phyloP scores from a whole-genome alignment of 2,888 invertebrate genomes.

The Hedya salicella region DNA sequence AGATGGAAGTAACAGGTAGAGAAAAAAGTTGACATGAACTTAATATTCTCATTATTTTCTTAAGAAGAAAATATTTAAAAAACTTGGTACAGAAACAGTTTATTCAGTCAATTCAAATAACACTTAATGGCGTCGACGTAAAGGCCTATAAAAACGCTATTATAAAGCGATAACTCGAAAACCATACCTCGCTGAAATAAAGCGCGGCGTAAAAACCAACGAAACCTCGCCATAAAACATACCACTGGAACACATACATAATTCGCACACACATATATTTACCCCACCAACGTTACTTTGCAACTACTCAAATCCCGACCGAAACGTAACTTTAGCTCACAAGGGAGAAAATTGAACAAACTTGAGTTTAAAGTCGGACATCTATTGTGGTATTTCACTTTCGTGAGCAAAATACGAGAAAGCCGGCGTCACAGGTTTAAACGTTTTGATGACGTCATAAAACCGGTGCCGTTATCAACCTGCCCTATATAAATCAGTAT shows the following conservation, averaged over 20 bases:
- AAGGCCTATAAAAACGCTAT: constrained; percentile 24
- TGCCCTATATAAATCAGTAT: constrained; percentile 64
- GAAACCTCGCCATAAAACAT: constrained; percentile 32
- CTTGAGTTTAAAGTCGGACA: not conserved
- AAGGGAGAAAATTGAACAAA: constrained; percentile 21
- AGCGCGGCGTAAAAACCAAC: constrained; percentile 37
- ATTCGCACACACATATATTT: constrained; percentile 26
- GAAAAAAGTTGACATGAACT: too few species aligned
- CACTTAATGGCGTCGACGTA: constrained; percentile 15
- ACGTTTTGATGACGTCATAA: constrained; percentile 74
- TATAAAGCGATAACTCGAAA: constrained; percentile 40
- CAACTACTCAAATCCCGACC: not conserved
- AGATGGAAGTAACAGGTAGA: too few species aligned
- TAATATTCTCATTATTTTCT: too few species aligned
- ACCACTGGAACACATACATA: constrained; percentile 27
- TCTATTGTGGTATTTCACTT: constrained; percentile 48
- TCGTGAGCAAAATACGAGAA: constrained; percentile 57
- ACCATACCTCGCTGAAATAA: constrained; percentile 37
- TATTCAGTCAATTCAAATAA: constrained; percentile 31
- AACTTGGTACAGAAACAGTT: not conserved
- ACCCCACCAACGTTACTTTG: constrained; percentile 1
- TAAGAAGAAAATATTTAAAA: not conserved
- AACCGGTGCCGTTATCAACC: constrained; percentile 66
- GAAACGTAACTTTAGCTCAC: not conserved
- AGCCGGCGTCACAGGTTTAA: constrained; percentile 61